phyloP scores from a whole-genome alignment of 2,113 vertebrate genomes.

The Otolemur garnettii region DNA sequence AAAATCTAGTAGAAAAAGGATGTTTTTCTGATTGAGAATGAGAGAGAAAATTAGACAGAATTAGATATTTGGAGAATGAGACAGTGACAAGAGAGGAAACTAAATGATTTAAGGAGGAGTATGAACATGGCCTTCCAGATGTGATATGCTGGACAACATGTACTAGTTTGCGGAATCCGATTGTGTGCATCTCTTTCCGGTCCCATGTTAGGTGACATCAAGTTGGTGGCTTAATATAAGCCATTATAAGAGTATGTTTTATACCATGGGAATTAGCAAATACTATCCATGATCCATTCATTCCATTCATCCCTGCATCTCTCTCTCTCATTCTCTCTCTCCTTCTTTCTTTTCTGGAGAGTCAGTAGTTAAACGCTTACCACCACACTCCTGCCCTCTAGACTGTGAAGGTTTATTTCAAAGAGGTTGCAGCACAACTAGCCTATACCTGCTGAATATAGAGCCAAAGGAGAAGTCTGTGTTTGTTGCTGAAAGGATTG shows the following conservation, averaged over 20 bases:
- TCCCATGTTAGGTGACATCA: too few species aligned
- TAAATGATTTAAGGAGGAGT: not conserved
- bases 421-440: not conserved
- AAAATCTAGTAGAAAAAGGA: conserved; percentile 2
- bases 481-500: not conserved
- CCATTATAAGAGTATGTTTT: not conserved
- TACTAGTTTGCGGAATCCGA: not conserved
- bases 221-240: not conserved
- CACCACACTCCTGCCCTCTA: not conserved
- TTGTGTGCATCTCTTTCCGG: not conserved
- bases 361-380: not conserved
- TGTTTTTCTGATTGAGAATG: not conserved
- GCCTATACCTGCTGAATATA: not conserved
- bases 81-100: not conserved
- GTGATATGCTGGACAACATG: not conserved
- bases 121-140: not conserved
- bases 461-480: not conserved
- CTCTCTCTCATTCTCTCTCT: not conserved
- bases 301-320: accelerated
- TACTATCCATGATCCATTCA: not conserved
- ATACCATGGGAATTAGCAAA: not conserved
- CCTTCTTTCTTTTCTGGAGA: not conserved
- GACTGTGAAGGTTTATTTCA: not conserved
- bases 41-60: too few species aligned
- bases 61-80: not conserved